Evolutionary conservation across 2,888 invertebrate species (phyloP).

Genomic region (Deroplatys truncata): DNA sequence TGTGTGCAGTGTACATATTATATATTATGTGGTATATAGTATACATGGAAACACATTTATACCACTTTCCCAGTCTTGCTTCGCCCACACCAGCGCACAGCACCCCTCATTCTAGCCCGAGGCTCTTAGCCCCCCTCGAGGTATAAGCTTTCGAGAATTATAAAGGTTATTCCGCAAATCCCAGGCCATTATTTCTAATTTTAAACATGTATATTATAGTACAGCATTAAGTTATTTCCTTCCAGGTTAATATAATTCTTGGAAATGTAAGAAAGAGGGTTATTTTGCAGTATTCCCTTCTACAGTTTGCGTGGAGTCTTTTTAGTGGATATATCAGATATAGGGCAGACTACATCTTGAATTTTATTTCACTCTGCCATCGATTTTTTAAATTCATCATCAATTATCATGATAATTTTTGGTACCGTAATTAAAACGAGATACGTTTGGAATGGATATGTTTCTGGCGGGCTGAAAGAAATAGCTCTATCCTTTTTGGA

Average conservation of each 20-base stretch:
- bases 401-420: too few species aligned
- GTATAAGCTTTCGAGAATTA: conserved; percentile 22
- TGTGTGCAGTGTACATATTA: not conserved
- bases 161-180: conserved; percentile 26
- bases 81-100: not conserved
- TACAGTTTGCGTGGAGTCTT: not conserved
- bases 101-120: not conserved
- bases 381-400: too few species aligned
- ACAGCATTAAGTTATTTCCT: not conserved
- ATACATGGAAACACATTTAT: conserved; percentile 17
- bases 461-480: too few species aligned
- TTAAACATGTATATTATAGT: not conserved
- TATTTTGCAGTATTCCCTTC: not conserved
- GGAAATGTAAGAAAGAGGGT: not conserved
- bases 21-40: not conserved
- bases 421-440: too few species aligned
- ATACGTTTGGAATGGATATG: too few species aligned
- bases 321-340: too few species aligned
- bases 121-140: not conserved
- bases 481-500: too few species aligned
- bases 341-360: too few species aligned
- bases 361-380: too few species aligned
- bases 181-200: conserved; percentile 27
- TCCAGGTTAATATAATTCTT: not conserved
- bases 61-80: conserved; percentile 3